A percentile compares a stretch with the other conserved stretches of the same genome.
These are phyloP conservation scores for Catostomus latipinnis DNA, from an alignment of 2,797 vertebrate genomes.

Conservation along the genomic window DNA sequence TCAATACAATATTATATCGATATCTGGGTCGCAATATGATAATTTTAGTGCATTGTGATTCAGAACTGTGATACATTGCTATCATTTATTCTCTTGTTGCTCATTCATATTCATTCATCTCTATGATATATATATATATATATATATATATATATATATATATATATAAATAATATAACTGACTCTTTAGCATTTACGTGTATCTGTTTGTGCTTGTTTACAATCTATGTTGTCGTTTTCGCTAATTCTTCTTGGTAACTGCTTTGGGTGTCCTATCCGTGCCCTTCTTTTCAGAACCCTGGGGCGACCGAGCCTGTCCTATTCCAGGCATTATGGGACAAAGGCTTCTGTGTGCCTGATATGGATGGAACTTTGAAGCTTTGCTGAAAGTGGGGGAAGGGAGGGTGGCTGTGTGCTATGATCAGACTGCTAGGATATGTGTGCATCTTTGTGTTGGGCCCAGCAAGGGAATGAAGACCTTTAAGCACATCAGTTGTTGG, in stretches of 20 bases:
- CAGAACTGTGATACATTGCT: no score
- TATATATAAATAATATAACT: no score
- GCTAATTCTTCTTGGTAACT: not conserved
- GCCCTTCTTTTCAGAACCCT: conserved; percentile 13
- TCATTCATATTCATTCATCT: no score
- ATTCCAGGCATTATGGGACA: conserved; percentile 25
- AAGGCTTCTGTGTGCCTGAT: conserved; percentile 29
- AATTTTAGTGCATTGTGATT: no score
- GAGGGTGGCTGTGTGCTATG: conserved; percentile 7
- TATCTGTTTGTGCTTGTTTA: conserved; percentile 18
- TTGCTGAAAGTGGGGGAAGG: conserved; percentile 3
- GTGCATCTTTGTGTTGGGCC: conserved; percentile 15
- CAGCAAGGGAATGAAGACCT: conserved; percentile 29
- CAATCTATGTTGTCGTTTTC: not conserved
- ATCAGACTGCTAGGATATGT: conserved; percentile 4
- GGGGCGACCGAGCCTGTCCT: conserved; percentile 7
- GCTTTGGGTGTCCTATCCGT: not conserved
- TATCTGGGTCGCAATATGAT: no score
- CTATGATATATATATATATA: no score
- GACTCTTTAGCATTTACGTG: no score
- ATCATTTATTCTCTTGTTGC: no score
- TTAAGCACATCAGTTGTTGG: conserved; percentile 62
- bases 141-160: no score
- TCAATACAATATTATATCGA: no score
- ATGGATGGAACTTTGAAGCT: conserved; percentile 19